Conservation (phyloP, 2,888 invertebrate species). For the Agrochola macilenta region DNA sequence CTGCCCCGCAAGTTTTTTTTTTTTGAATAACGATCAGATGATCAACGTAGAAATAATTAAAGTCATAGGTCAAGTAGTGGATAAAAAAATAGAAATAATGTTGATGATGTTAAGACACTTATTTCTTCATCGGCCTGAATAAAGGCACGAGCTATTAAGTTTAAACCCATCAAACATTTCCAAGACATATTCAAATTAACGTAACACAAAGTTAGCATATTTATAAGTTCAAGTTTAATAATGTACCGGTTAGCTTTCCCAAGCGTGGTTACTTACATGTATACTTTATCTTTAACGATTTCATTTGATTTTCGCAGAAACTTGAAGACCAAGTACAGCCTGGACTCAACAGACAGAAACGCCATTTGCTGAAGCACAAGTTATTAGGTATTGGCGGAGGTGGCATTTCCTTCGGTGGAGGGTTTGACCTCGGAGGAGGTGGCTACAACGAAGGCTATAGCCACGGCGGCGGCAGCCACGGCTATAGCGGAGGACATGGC, state of each 20-base stretch:
- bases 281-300: constrained; percentile 1
- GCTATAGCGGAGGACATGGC: constrained; percentile 70
- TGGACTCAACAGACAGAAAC: constrained; percentile 78
- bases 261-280: neutral
- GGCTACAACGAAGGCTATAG: constrained; percentile 12
- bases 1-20: neutral
- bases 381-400: constrained; percentile 68
- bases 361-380: constrained; percentile 74
- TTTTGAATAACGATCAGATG: neutral
- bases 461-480: constrained; percentile 67
- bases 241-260: constrained; percentile 13
- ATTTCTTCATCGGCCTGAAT: neutral
- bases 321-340: constrained; percentile 82
- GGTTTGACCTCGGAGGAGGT: constrained; percentile 63
- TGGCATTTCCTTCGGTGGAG: constrained; percentile 68
- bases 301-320: constrained; percentile 75
- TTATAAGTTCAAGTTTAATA: constrained; percentile 37
- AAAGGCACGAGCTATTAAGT: constrained; percentile 10
- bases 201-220: constrained; percentile 22
- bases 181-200: constrained; percentile 14
- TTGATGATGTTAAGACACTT: neutral
- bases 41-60: neutral
- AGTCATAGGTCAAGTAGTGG: neutral
- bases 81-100: neutral
- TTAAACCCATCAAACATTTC: neutral